Evolutionary conservation across 1,140 invertebrate species (phyloP).

Genomic region (Notospermus geniculatus): DNA sequence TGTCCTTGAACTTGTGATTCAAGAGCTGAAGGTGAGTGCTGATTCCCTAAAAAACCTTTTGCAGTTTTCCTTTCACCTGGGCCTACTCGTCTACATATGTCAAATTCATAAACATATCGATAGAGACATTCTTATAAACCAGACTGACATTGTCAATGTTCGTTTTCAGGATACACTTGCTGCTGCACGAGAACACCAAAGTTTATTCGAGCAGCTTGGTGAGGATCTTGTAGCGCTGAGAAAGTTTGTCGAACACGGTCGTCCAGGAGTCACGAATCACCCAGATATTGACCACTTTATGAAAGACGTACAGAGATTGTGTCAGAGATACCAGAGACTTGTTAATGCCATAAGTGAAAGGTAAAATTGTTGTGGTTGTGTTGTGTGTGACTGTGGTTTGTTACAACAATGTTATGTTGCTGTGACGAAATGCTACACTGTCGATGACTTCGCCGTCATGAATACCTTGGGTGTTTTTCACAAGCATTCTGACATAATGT

Average conservation of each 20-base stretch:
- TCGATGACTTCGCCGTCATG: too few relatives aligned
- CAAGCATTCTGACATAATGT: too few relatives aligned
- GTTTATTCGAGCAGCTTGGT: slow-evolving; percentile 83
- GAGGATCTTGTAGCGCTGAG: slow-evolving; percentile 84
- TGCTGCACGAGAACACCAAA: slow-evolving; percentile 65
- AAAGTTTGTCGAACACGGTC: slow-evolving; percentile 79
- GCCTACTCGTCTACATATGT: too few relatives aligned
- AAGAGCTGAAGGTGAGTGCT: slow-evolving; percentile 41
- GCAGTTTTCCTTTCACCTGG: neutral
- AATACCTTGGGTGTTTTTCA: too few relatives aligned
- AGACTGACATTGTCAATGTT: neutral
- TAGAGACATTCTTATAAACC: neutral
- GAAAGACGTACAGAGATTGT: slow-evolving; percentile 84
- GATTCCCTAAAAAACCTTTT: slow-evolving; percentile 15
- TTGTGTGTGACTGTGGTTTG: neutral
- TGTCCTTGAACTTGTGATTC: slow-evolving; percentile 61
- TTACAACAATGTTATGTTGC: too few relatives aligned
- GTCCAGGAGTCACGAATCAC: slow-evolving; percentile 65
- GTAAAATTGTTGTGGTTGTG: slow-evolving; percentile 51
- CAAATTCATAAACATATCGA: too few relatives aligned
- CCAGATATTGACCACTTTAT: slow-evolving; percentile 90
- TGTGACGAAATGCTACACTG: too few relatives aligned
- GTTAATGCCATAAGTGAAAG: slow-evolving; percentile 87
- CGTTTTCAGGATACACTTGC: slow-evolving; percentile 34
- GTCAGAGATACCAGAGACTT: slow-evolving; percentile 85